phyloP scores from a whole-genome alignment of 1,140 invertebrate genomes.

The Monochamus saltuarius region DNA sequence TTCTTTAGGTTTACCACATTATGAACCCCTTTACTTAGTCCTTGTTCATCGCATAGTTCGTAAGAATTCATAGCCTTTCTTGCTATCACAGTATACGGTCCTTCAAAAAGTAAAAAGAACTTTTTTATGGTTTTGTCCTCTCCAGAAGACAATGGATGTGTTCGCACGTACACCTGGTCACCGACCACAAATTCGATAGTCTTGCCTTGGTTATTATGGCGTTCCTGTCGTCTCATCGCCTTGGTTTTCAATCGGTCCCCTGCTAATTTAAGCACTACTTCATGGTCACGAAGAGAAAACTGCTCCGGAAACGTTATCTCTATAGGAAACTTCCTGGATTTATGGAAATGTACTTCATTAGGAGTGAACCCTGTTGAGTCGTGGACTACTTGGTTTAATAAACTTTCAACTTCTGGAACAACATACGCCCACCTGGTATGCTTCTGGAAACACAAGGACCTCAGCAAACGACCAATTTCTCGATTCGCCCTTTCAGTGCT shows the following conservation, averaged over 20 bases:
- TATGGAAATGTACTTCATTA: too few species aligned
- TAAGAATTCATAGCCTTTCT: neutral
- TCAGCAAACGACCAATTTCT: conserved; percentile 11
- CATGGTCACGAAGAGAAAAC: too few species aligned
- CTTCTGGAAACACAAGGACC: neutral
- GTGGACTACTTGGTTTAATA: too few species aligned
- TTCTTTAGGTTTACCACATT: too few species aligned
- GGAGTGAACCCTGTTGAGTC: too few species aligned
- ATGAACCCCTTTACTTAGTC: neutral
- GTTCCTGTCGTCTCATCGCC: too few species aligned
- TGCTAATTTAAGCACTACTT: too few species aligned
- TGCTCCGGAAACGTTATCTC: too few species aligned
- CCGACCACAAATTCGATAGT: neutral
- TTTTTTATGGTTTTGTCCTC: neutral
- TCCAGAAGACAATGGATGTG: neutral
- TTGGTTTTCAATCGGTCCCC: too few species aligned
- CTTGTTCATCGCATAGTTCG: neutral
- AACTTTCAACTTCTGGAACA: too few species aligned
- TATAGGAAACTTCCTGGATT: too few species aligned
- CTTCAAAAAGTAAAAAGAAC: conserved; percentile 1
- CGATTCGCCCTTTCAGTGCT: conserved; percentile 6
- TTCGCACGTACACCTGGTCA: neutral
- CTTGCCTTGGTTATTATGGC: neutral
- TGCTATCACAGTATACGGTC: neutral
- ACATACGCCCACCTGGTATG: neutral